These are phyloP conservation scores for Lordiphosa stackelbergi DNA, from an alignment of 1,140 invertebrate genomes.

Conservation along the genomic window DNA sequence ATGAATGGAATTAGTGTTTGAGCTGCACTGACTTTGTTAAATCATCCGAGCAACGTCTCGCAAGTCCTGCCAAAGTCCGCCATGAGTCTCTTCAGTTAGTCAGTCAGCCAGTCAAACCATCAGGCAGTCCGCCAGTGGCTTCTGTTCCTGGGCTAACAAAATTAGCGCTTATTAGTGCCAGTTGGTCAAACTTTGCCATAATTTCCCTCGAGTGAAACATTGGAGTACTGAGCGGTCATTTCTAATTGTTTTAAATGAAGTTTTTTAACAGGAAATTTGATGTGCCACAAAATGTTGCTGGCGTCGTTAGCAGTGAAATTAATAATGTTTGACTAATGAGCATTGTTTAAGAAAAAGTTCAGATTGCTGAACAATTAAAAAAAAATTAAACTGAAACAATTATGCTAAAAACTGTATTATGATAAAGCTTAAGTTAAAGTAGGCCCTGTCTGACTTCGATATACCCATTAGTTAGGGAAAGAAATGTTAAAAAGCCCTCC, in stretches of 20 bases:
- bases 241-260: conserved; percentile 69
- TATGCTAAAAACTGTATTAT: no score
- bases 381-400: no score
- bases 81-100: conserved; percentile 42
- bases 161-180: conserved; percentile 74
- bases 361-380: not conserved
- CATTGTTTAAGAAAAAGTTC: not conserved
- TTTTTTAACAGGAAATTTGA: conserved; percentile 34
- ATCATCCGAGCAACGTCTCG: conserved; percentile 55
- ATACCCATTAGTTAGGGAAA: no score
- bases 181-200: conserved; percentile 56
- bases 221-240: conserved; percentile 31
- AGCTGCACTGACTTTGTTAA: conserved; percentile 70
- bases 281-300: conserved; percentile 39
- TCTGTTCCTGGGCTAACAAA: conserved; percentile 49
- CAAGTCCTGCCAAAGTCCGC: conserved; percentile 32
- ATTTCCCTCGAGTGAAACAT: conserved; percentile 46
- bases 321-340: conserved; percentile 19
- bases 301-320: conserved; percentile 33
- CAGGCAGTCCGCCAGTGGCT: conserved; percentile 13
- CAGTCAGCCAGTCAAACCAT: conserved; percentile 11
- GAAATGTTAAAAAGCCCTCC: no score
- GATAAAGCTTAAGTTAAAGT: no score
- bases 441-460: no score
- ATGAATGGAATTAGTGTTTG: conserved; percentile 74